These are phyloP conservation scores for Ceyx cyanopectus DNA, from an alignment of 2,113 vertebrate species.

Conservation along the genomic window DNA sequence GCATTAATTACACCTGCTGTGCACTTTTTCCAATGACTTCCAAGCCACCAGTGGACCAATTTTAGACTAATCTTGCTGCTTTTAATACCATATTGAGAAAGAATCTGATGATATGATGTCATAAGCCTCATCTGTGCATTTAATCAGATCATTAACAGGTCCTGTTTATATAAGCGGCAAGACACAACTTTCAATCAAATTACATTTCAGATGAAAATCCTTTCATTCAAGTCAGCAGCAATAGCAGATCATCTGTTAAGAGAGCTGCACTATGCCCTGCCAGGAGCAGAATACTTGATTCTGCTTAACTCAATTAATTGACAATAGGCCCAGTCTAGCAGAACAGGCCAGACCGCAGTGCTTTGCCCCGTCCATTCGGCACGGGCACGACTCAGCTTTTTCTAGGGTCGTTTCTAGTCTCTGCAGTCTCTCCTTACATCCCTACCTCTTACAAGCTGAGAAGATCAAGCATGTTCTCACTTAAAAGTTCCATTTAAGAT, in stretches of 20 bases:
- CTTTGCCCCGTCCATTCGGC: not conserved
- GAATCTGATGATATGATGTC: not conserved
- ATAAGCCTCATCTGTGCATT: constrained; percentile 28
- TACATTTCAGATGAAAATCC: not conserved
- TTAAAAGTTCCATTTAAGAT: not conserved
- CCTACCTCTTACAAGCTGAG: not conserved
- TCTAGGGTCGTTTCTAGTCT: not conserved
- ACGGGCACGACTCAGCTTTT: not conserved
- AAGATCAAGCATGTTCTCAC: not conserved
- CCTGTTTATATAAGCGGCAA: not conserved
- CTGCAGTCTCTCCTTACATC: not conserved
- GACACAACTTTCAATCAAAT: not conserved
- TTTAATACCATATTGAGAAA: constrained; percentile 11
- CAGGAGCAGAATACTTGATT: not conserved
- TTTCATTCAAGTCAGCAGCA: not conserved
- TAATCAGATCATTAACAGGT: constrained; percentile 14
- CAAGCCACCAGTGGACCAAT: constrained; percentile 21
- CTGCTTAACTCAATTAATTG: not conserved
- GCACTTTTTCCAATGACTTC: constrained; percentile 45
- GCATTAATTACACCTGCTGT: constrained; percentile 60
- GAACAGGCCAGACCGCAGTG: not conserved
- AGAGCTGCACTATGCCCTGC: not conserved
- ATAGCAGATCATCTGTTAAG: not conserved
- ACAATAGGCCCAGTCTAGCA: not conserved
- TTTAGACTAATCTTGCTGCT: constrained; percentile 39